Percentiles rank a stretch among this genome's conserved stretches.
phyloP scores from a whole-genome alignment of 2,888 invertebrate genomes.

The Epistrophe grossulariae region DNA sequence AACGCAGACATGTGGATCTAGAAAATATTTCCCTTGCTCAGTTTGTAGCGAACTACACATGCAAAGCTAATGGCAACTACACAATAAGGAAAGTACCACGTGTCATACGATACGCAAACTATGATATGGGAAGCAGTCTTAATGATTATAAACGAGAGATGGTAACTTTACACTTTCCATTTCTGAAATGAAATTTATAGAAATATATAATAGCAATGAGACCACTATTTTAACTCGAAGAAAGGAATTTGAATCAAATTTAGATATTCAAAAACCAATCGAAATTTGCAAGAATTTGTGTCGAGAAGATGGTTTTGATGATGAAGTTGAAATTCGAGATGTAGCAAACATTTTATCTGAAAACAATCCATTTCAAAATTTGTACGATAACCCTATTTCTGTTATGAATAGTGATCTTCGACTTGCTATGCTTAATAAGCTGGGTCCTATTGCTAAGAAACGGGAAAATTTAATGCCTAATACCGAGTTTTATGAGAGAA shows the following conservation, averaged over 20 bases:
- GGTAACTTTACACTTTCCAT: background rate
- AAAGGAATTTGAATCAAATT: background rate
- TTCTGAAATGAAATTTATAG: background rate
- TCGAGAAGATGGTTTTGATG: background rate
- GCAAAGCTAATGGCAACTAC: background rate
- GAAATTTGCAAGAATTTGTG: background rate
- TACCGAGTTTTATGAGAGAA: background rate
- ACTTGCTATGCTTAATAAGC: background rate
- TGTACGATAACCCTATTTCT: background rate
- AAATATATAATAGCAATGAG: background rate
- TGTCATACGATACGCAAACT: background rate
- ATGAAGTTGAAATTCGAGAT: background rate
- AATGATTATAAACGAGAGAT: background rate
- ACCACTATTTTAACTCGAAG: background rate
- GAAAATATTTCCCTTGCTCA: background rate
- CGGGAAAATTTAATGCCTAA: background rate
- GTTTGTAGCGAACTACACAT: background rate
- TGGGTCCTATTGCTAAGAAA: background rate
- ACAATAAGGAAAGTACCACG: no score
- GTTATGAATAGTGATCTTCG: background rate
- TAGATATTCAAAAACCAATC: background rate
- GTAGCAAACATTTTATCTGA: background rate
- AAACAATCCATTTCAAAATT: background rate
- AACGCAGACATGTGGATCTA: background rate
- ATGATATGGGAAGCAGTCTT: background rate